Conservation (phyloP, 2,888 invertebrate genomes). For the Litoditis marina region DNA sequence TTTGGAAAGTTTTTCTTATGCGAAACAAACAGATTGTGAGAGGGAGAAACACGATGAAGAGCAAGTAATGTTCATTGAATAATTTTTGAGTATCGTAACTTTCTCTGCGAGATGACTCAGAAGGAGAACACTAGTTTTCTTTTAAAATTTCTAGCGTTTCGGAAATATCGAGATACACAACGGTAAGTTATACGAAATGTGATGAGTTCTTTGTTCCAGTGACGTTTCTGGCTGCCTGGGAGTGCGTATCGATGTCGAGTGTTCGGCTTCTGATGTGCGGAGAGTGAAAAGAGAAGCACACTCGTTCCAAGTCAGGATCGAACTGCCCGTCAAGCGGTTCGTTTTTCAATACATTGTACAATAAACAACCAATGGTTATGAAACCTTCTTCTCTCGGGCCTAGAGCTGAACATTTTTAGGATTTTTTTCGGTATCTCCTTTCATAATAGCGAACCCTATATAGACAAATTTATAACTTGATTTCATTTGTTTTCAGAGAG, state of each 20-base stretch:
- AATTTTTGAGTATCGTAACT: too few species aligned
- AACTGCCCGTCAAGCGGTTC: constrained; percentile 42
- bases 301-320: constrained; percentile 24
- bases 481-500: constrained; percentile 41
- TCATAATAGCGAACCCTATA: too few species aligned
- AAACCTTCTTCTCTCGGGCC: neutral
- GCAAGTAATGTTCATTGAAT: too few species aligned
- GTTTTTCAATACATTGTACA: neutral
- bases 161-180: neutral
- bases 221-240: constrained; percentile 81
- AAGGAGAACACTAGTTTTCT: too few species aligned
- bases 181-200: neutral
- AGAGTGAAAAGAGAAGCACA: constrained; percentile 11
- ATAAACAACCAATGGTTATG: neutral
- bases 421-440: too few species aligned
- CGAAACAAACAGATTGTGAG: too few species aligned
- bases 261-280: constrained; percentile 31
- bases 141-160: too few species aligned
- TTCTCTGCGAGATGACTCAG: too few species aligned
- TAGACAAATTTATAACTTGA: neutral
- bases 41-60: too few species aligned
- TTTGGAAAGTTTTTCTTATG: too few species aligned
- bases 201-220: constrained; percentile 20
- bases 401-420: too few species aligned
- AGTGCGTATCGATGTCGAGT: constrained; percentile 69